phyloP scores from a whole-genome alignment of 2,113 vertebrate genomes.

The Paralichthys olivaceus region DNA sequence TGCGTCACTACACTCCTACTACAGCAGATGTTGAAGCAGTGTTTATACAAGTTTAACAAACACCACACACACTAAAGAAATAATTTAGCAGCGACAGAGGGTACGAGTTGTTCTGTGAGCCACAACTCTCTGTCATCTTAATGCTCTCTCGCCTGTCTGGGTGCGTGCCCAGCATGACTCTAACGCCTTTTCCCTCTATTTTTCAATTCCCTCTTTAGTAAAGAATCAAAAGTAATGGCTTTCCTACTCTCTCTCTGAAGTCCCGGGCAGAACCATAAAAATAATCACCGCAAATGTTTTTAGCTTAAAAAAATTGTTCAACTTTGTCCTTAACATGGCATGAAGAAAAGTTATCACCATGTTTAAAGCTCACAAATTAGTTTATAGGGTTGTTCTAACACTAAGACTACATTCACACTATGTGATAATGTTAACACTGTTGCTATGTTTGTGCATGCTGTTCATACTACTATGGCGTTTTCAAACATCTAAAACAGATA shows the following conservation, averaged over 20 bases:
- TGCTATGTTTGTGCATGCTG: too few species aligned
- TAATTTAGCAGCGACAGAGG: conserved; percentile 16
- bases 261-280: neutral
- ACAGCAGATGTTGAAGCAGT: conserved; percentile 51
- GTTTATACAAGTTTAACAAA: conserved; percentile 58
- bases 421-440: too few species aligned
- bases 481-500: too few species aligned
- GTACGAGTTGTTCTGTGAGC: conserved; percentile 17
- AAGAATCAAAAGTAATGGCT: neutral
- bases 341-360: too few species aligned
- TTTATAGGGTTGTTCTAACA: neutral
- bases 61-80: conserved; percentile 15
- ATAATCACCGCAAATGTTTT: too few species aligned
- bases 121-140: conserved; percentile 2
- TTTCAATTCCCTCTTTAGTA: neutral
- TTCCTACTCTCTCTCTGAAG: neutral
- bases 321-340: too few species aligned
- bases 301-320: too few species aligned
- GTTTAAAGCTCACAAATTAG: neutral
- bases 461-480: too few species aligned
- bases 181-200: neutral
- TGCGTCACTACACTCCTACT: conserved; percentile 51
- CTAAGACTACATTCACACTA: neutral
- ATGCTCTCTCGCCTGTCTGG: conserved; percentile 22
- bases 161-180: conserved; percentile 5